Conservation (phyloP, 2,113 vertebrate species). For the Pseudolaguvia tuberculata region DNA sequence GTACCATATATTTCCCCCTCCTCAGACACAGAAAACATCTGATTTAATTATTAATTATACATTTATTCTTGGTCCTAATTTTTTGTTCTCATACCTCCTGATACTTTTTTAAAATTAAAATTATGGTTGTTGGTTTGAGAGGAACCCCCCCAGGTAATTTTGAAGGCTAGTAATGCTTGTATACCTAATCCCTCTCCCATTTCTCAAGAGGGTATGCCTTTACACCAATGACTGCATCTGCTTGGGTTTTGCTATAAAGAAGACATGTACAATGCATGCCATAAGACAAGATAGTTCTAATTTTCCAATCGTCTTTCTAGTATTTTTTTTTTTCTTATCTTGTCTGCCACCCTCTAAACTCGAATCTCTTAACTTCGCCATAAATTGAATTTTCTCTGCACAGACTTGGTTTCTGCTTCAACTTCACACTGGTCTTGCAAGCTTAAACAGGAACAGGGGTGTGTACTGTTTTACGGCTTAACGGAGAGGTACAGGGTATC, state of each 20-base stretch:
- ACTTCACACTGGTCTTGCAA: slow-evolving; percentile 60
- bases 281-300: not conserved
- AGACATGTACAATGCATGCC: not conserved
- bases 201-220: slow-evolving; percentile 63
- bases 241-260: slow-evolving; percentile 17
- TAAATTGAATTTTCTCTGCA: slow-evolving; percentile 42
- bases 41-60: too few relatives aligned
- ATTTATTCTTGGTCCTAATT: too few relatives aligned
- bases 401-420: slow-evolving; percentile 48
- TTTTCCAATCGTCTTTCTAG: slow-evolving; percentile 9
- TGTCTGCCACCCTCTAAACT: not conserved
- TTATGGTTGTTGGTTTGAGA: not conserved
- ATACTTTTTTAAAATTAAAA: too few relatives aligned
- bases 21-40: too few relatives aligned
- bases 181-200: slow-evolving; percentile 38
- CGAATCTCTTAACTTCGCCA: not conserved
- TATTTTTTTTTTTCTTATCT: slow-evolving; percentile 9
- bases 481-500: not conserved
- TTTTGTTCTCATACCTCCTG: too few relatives aligned
- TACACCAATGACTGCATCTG: not conserved
- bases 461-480: not conserved
- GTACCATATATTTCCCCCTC: not conserved
- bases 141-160: not conserved
- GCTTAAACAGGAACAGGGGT: slow-evolving; percentile 35
- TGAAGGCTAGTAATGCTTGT: not conserved